These are phyloP conservation scores for Chiloscyllium plagiosum DNA, from an alignment of 2,113 vertebrate species.

Conservation along the genomic window DNA sequence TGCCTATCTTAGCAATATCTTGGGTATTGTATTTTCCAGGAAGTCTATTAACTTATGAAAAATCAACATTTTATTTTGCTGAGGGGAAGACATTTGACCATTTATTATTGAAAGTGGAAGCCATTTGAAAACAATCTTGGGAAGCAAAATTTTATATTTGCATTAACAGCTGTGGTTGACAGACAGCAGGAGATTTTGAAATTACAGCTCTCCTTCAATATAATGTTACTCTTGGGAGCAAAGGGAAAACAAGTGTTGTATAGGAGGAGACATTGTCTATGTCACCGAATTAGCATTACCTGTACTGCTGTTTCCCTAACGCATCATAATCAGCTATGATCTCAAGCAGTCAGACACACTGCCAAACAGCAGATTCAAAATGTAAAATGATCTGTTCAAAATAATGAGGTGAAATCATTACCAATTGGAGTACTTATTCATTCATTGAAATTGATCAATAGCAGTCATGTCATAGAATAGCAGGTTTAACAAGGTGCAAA, in stretches of 20 bases:
- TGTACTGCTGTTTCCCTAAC: neutral
- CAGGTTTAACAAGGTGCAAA: conserved; percentile 32
- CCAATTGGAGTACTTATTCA: conserved; percentile 29
- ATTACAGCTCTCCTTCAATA: conserved; percentile 13
- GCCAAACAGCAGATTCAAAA: conserved; percentile 5
- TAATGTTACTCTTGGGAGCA: conserved; percentile 21
- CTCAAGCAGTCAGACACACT: neutral
- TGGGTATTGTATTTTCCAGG: neutral
- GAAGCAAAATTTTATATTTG: conserved; percentile 18
- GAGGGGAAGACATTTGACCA: neutral
- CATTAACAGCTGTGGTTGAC: conserved; percentile 17
- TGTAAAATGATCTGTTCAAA: conserved; percentile 11
- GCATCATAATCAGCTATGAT: neutral
- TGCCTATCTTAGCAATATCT: neutral
- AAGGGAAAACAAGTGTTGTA: neutral
- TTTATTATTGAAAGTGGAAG: conserved; percentile 16
- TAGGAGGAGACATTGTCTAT: neutral
- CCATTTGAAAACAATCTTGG: neutral
- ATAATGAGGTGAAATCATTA: conserved; percentile 25
- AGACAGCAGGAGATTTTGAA: neutral
- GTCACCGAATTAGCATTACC: neutral
- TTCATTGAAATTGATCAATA: conserved; percentile 34
- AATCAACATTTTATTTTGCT: neutral
- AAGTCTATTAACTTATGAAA: conserved; percentile 9
- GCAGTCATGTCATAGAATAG: neutral